Conservation (phyloP, 2,113 vertebrate genomes). For the Psittacus erithacus region DNA sequence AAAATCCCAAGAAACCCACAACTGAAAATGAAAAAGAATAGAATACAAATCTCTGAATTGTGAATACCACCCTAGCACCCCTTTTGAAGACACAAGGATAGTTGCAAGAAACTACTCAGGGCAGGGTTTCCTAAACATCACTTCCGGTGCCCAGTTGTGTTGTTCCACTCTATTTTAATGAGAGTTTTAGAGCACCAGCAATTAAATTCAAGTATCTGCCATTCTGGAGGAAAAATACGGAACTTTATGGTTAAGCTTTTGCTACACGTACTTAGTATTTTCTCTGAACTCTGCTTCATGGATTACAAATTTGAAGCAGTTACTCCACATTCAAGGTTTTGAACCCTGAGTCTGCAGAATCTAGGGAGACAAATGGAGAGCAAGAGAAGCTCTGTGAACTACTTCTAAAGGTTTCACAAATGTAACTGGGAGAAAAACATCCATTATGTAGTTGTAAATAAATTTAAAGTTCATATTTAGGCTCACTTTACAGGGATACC, state of each 20-base stretch:
- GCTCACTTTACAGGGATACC: neutral
- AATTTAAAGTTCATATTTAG: neutral
- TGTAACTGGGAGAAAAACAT: neutral
- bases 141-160: neutral
- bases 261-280: neutral
- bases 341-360: neutral
- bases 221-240: neutral
- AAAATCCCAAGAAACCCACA: neutral
- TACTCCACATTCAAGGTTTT: neutral
- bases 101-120: neutral
- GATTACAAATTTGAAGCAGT: neutral
- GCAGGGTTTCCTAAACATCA: neutral
- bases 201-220: neutral
- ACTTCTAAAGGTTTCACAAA: neutral
- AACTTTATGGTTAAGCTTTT: neutral
- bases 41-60: neutral
- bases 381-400: neutral
- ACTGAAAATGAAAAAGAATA: neutral
- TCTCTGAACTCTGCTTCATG: neutral
- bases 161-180: neutral
- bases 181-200: neutral
- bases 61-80: neutral
- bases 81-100: neutral
- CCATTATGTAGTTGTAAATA: neutral
- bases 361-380: neutral